Evolutionary conservation across 1,140 invertebrate species (phyloP).

Genomic region (Drosophila pruinosa): DNA sequence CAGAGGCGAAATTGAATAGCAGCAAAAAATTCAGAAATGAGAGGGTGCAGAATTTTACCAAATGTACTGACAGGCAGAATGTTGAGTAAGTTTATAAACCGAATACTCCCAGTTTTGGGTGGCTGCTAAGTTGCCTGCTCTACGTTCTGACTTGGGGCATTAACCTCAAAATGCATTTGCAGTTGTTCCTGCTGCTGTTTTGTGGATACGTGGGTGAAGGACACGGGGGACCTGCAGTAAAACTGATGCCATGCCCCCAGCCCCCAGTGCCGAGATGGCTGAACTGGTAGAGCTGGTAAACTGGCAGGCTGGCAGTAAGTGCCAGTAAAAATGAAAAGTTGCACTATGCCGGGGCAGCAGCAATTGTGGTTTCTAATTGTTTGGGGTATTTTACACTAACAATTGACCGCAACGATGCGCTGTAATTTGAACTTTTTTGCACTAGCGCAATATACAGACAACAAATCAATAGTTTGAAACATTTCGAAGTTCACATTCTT

Average conservation of each 20-base stretch:
- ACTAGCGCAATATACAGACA: constrained; percentile 7
- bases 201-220: constrained; percentile 11
- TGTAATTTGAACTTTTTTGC: constrained; percentile 61
- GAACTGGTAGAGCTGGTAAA: not conserved
- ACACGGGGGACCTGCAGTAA: constrained; percentile 30
- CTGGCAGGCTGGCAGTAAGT: constrained; percentile 31
- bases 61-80: constrained; percentile 64
- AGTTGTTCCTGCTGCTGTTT: constrained; percentile 18
- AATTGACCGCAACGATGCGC: constrained; percentile 74
- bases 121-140: constrained; percentile 8
- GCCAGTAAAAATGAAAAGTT: constrained; percentile 77
- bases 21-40: constrained; percentile 28
- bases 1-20: constrained; percentile 23
- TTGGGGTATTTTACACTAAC: constrained; percentile 76
- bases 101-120: not conserved
- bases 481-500: not conserved
- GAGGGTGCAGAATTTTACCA: constrained; percentile 40
- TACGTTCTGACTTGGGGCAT: constrained; percentile 57
- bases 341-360: constrained; percentile 46
- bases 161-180: constrained; percentile 76
- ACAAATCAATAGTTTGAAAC: constrained; percentile 28
- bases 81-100: constrained; percentile 72
- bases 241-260: not conserved
- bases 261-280: not conserved
- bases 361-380: constrained; percentile 80